Base-by-base conservation (phyloP, 1,140 invertebrate genomes). In the Zaprionus capensis region DNA sequence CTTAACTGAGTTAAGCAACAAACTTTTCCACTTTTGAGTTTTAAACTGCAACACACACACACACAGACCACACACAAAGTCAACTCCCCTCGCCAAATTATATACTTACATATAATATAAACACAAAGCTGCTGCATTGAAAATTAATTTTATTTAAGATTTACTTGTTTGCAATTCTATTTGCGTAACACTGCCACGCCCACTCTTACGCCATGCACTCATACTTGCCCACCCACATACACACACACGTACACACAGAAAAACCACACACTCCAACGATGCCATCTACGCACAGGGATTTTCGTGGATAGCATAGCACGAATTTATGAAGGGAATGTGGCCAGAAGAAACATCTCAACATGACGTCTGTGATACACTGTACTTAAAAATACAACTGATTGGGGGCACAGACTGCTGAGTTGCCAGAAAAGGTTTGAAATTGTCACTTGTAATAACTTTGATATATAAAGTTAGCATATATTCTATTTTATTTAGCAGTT, bases 81-180 rank as follows among this genome's bases (percentile, higher is more conserved):
- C 22, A 55, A 28, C 53, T 51, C 20, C 46, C 6, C 24, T 28
- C 53, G 26, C 57, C 20, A 67, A 58, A 55, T 53, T 53, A 28
- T 66, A 17, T 59, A 41, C 51, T 24, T 22, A 26, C 20, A 17
- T 14, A 53, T 14, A 17, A 38, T 38, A 65, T 20, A 49, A 72
- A 49, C 17, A 63, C 11, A 53, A 53, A 63, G 64, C 63, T 78
- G 67, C 65, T 71, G 69, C 76, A 73, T 56, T 79, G 71, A 78
- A 83, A 87, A 83, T 78, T 88, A 81, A 87, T 84, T 88, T 88
- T 76, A 71, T 88, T 87, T 69, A 57, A 81, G 85, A 88, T 84
- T 88, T 83, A 78, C 81, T 83, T 80, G 71, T 80, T 81, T 78
- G 83, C 82, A 87, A 87, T 87, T 87, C 78, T 86, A 85, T 85